Base-by-base conservation (phyloP, 2,797 vertebrate genomes). In the Eupleurogrammus muticus region DNA sequence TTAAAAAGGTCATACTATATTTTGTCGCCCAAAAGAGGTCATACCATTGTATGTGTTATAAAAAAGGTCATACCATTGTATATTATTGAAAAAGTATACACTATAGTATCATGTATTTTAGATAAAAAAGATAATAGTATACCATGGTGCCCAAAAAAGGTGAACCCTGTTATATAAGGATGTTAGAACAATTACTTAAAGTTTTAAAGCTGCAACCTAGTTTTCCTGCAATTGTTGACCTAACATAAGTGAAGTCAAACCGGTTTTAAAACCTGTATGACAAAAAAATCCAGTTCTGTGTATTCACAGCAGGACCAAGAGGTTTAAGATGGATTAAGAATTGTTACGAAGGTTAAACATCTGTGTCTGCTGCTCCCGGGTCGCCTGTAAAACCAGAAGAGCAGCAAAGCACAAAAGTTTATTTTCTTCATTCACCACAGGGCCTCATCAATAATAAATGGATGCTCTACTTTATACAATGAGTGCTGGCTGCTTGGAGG, bases 401-500 rank as follows among this genome's bases (percentile, higher is more conserved):
- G 64, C 44, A 58, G 48, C 74, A 77, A 76, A 83, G 60, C 56
- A 71, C 70, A 72, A 55, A 82, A 66, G 61, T 70, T 81, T 79
- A 49, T 76, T 65, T 73, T 59, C 74, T 65, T 65, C 61, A 68
- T 80, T 86, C 74, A 85, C 40, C 73, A 73, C 79, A 82, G 67
- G 70, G 58, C 14, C 36, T 71, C 68, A 85, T 82, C 14, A 86
- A 89, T 88, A 84, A 89, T 88, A 65, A 28, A 89, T 51, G 46
- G 28, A 67, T 73, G 84, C 62, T 90, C 84, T 46, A 85, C 79
- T 87, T 88, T 77, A 70, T 63, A 77, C 77, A 74, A 75, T 54
- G 77, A 62, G 59, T 71, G 75, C 23, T 28, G 35, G 67, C 36
- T 36, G 50, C 9, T 19, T 20, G 5, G 23, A 44, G 42, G 23